Evolutionary conservation across 2,113 vertebrate species (phyloP), one percentile per base, ranked within the genome.

Genomic region (Equus quagga): DNA sequence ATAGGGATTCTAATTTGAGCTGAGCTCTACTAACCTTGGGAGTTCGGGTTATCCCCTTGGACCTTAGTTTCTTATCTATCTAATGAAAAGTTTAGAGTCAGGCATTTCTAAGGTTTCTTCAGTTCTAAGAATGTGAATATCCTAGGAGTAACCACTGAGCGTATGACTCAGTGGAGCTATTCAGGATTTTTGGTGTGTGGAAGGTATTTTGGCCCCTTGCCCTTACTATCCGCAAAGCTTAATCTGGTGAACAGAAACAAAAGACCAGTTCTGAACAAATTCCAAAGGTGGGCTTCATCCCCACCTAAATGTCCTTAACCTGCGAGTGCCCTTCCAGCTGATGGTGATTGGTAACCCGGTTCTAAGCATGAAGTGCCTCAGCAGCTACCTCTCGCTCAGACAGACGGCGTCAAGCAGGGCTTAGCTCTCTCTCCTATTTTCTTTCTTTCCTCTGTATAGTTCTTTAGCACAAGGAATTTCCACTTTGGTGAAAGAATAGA

Each of bases 21-120:
- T 72, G 73, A 72, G 62, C 33, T 56, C 72, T 36, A 0, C 21
- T 87, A 83, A 79, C 54, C 79, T 67, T 24, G 54, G 60, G 64
- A 31, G 6, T 46, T 33, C 12, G 41, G 36, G 26, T 67, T 79
- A 41, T 44, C 33, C 62, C 54, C 73, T 62, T 65, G 79, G 86
- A 67, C 72, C 46, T 93, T 49, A 6, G 41, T 88, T 76, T 83
- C 91, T 81, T 94, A 90, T 73, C 88, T 95, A 0, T 60, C 60
- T 96, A 87, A 62, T 85, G n/a, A 91, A 93, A 91, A 65, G 46
- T 89, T 94, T 82, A 58, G 12, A 65, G n/a, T 36, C 64, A 41
- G 58, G 36, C 44, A 81, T 87, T 90, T 89, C 92, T 95, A 84
- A 79, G 60, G 49, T 79, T 91, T 90, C 88, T 58, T 72, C 64